Evolutionary conservation across 1,140 invertebrate species (phyloP).

Genomic region (Proctacanthus coquilletti): DNA sequence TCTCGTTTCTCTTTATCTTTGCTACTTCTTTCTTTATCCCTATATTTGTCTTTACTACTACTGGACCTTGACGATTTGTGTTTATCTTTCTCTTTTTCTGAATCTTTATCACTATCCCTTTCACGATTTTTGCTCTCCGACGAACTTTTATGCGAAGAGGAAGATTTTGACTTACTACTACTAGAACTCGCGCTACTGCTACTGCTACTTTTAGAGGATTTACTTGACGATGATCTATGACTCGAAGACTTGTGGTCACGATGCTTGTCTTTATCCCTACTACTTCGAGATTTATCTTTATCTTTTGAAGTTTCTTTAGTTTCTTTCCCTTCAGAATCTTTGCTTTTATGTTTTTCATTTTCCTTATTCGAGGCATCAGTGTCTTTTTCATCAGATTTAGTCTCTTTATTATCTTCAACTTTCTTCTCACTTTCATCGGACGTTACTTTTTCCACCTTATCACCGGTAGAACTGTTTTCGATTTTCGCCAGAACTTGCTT

Average conservation of each 20-base stretch:
- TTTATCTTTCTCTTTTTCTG: conserved; percentile 12
- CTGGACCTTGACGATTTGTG: conserved; percentile 1
- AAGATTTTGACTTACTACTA: conserved; percentile 22
- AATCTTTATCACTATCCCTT: conserved; percentile 31
- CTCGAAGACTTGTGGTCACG: conserved; percentile 7
- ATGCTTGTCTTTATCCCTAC: conserved; percentile 28
- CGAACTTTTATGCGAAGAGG: conserved; percentile 3
- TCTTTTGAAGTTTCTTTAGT: conserved; percentile 24
- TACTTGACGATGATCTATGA: conserved; percentile 6
- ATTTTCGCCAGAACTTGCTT: conserved; percentile 46
- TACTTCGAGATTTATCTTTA: conserved; percentile 32
- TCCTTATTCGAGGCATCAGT: conserved; percentile 11
- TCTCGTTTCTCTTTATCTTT: conserved; percentile 21
- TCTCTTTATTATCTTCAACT: conserved; percentile 11
- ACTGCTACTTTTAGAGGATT: conserved; percentile 6
- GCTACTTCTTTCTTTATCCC: conserved; percentile 6
- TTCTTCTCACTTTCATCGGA: conserved; percentile 7
- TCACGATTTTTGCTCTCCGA: conserved; percentile 25
- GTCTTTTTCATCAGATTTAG: conserved; percentile 14
- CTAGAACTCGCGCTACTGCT: conserved; percentile 15
- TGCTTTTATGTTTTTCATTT: conserved; percentile 17
- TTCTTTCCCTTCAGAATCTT: conserved; percentile 8
- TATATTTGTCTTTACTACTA: conserved; percentile 11
- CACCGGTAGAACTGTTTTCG: conserved; percentile 11
- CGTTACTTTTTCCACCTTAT: conserved; percentile 8